Conservation (phyloP, 2,113 vertebrate genomes). For the Eublepharis macularius region DNA sequence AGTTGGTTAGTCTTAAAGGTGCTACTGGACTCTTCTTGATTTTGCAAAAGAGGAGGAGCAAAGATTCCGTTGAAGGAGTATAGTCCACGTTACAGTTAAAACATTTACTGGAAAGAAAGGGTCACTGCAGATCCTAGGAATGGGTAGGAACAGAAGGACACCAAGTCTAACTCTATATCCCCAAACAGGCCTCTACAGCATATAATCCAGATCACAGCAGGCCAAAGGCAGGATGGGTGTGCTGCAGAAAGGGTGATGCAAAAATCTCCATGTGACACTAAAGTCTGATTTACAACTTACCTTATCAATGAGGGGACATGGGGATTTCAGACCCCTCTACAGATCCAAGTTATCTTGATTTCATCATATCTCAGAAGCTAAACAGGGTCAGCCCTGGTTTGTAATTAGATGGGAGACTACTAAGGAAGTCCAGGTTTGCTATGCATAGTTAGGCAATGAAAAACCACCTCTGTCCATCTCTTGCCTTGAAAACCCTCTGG, state of each 20-base stretch:
- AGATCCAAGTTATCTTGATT: too few relatives aligned
- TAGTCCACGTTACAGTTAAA: too few relatives aligned
- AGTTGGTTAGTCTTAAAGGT: too few relatives aligned
- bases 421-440: too few relatives aligned
- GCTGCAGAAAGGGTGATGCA: neutral
- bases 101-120: accelerated
- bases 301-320: neutral
- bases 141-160: neutral
- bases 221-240: neutral
- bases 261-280: neutral
- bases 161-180: neutral
- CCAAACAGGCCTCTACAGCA: too few relatives aligned
- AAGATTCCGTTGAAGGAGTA: neutral
- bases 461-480: too few relatives aligned
- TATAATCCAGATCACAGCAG: neutral
- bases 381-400: too few relatives aligned
- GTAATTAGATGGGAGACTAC: too few relatives aligned
- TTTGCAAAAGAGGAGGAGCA: accelerated
- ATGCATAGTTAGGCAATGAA: too few relatives aligned
- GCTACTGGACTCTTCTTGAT: too few relatives aligned
- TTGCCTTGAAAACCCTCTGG: too few relatives aligned
- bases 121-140: neutral
- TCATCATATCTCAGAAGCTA: too few relatives aligned
- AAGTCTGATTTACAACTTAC: neutral
- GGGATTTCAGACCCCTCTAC: neutral